Evolutionary conservation across 2,113 vertebrate species (phyloP).

Genomic region (Tupaia tana): DNA sequence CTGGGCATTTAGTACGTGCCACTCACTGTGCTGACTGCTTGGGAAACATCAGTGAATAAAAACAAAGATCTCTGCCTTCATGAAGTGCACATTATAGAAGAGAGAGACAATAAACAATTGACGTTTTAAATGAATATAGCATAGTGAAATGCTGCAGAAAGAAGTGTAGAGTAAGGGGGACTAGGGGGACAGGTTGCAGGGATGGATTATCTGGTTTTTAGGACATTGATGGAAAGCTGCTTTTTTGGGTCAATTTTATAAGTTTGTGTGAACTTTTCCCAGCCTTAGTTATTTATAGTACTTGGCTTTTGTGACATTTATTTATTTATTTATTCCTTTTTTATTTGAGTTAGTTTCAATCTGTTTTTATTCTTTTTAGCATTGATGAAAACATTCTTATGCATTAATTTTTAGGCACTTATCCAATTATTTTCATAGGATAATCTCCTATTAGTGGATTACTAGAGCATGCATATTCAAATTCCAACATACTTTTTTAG

Average conservation of each 20-base stretch:
- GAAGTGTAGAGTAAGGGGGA: neutral
- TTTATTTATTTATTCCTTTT: neutral
- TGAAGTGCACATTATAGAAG: neutral
- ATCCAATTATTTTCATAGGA: neutral
- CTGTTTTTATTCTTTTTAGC: constrained; percentile 35
- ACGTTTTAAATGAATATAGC: neutral
- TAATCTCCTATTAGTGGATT: neutral
- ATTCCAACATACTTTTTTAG: constrained; percentile 9
- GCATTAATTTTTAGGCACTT: neutral
- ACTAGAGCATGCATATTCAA: neutral
- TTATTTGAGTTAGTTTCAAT: neutral
- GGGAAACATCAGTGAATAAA: neutral
- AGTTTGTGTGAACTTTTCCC: neutral
- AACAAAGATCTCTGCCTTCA: neutral
- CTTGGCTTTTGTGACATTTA: constrained; percentile 18
- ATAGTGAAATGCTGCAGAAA: neutral
- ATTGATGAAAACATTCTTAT: constrained; percentile 41
- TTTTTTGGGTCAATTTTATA: neutral
- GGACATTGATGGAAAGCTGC: neutral
- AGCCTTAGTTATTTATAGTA: neutral
- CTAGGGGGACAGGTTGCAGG: neutral
- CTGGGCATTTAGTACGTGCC: neutral
- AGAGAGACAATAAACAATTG: neutral
- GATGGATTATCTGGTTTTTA: neutral
- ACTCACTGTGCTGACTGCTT: neutral